These are phyloP conservation scores for Sylvia atricapilla DNA, from an alignment of 2,113 vertebrate species.

Conservation along the genomic window DNA sequence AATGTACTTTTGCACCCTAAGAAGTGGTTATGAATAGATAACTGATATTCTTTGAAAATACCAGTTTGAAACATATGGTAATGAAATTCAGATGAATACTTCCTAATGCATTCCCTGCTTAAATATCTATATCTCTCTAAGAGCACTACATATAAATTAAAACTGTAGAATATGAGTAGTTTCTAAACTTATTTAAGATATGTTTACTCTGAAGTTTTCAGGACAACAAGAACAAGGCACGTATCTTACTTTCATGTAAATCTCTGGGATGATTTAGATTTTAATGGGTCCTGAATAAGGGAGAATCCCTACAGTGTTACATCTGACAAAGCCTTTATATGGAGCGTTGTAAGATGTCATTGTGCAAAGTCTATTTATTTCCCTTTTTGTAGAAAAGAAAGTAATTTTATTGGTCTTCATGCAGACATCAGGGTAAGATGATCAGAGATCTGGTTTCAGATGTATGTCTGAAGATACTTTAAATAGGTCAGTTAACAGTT, in stretches of 20 bases:
- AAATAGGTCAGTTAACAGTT: constrained; percentile 13
- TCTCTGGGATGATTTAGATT: background rate
- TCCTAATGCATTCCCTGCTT: background rate
- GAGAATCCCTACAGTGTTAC: background rate
- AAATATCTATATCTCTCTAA: background rate
- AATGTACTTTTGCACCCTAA: background rate
- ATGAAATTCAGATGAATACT: background rate
- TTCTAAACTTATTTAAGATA: background rate
- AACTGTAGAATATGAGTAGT: background rate
- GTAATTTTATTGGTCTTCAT: background rate
- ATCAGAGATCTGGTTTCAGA: constrained; percentile 5
- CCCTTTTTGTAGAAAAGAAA: constrained; percentile 15
- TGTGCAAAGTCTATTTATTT: constrained; percentile 29
- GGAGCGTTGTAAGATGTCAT: background rate
- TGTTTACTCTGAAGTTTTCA: background rate
- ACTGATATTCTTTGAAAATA: constrained; percentile 14
- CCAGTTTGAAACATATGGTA: background rate
- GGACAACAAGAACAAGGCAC: background rate
- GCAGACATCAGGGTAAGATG: background rate
- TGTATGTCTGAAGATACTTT: background rate
- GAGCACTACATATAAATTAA: background rate
- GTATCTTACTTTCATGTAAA: background rate
- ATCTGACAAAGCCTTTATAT: background rate
- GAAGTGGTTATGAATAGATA: constrained; percentile 3
- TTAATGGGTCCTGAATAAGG: background rate